Evolutionary conservation across 2,797 vertebrate genomes (phyloP).

Genomic region (Propithecus perrieri): DNA sequence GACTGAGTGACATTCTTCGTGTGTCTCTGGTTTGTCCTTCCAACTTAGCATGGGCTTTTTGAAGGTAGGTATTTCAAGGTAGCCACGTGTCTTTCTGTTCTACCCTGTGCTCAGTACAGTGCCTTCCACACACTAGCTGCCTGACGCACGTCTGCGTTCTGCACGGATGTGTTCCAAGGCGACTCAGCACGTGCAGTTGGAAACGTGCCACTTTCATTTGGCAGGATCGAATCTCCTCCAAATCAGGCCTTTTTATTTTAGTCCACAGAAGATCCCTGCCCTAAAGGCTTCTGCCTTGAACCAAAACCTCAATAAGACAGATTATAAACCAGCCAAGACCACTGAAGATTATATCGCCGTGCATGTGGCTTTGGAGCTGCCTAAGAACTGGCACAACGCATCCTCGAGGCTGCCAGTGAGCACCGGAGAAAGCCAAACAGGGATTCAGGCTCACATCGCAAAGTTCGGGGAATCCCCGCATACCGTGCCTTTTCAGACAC

Average conservation of each 20-base stretch:
- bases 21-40: background rate
- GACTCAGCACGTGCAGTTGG: background rate
- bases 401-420: background rate
- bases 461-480: conserved; percentile 1
- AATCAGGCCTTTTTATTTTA: conserved; percentile 50
- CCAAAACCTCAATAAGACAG: conserved; percentile 31
- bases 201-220: conserved; percentile 40
- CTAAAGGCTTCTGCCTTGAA: conserved; percentile 7
- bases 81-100: background rate
- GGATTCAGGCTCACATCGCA: background rate
- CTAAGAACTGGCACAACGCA: background rate
- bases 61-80: background rate
- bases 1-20: background rate
- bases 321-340: conserved; percentile 65
- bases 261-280: conserved; percentile 37
- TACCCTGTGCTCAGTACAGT: background rate
- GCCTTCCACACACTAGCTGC: background rate
- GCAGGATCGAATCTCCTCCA: conserved; percentile 35
- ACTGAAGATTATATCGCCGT: conserved; percentile 32
- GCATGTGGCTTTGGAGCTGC: conserved; percentile 36
- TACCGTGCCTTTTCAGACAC: background rate
- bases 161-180: background rate
- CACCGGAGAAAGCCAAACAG: conserved; percentile 27
- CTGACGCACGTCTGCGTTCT: background rate
- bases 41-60: background rate